Base-by-base conservation (phyloP, 2,113 vertebrate species). In the Hypomesus transpacificus region DNA sequence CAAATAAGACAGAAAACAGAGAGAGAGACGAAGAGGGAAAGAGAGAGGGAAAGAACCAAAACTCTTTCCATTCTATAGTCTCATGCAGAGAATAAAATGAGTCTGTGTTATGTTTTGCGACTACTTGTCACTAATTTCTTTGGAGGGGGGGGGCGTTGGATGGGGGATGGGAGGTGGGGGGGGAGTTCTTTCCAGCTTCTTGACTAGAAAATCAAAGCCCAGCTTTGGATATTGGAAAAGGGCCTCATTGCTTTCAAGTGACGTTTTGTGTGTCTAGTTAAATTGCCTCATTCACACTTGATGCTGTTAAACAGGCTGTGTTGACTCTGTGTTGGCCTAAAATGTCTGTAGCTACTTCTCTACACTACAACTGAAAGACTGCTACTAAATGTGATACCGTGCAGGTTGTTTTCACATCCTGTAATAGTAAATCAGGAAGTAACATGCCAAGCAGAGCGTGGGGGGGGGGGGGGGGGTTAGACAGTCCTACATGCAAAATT, bases 211-310 rank as follows among this genome's bases (percentile, higher is more conserved):
- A n/a, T 58, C n/a, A 31, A 4, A 56, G 14, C 20, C 22, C 14
- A 57, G 22, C 8, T 28, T 22, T 24, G 17, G 46, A 46, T 62
- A 9, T 61, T 61, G 58, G 58, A 26, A 59, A 62, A 22, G 39
- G 50, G 69, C 46, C 59, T 59, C 58, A 61, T 9, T 46, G 7
- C 22, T 62, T 28, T 61, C 21, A 70, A 26, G 8, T 60, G 21
- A 61, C 58, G 2, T 50, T 52, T 62, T 28, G 51, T 68, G 8
- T 68, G 16, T 68, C 22, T n/a, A 59, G 57, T 24, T 67, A 53
- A 22, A 26, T 8, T 67, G 51, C 21, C 57, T 21, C 66, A 68
- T 6, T 68, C 53, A 53, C 24, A 59, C 57, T 21, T 3, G 8
- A 20, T 59, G 57, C 57, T 21, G 17, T 21, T 59, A 1, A 59